These are phyloP conservation scores for Menidia menidia DNA, from an alignment of 2,797 vertebrate species.

Conservation along the genomic window DNA sequence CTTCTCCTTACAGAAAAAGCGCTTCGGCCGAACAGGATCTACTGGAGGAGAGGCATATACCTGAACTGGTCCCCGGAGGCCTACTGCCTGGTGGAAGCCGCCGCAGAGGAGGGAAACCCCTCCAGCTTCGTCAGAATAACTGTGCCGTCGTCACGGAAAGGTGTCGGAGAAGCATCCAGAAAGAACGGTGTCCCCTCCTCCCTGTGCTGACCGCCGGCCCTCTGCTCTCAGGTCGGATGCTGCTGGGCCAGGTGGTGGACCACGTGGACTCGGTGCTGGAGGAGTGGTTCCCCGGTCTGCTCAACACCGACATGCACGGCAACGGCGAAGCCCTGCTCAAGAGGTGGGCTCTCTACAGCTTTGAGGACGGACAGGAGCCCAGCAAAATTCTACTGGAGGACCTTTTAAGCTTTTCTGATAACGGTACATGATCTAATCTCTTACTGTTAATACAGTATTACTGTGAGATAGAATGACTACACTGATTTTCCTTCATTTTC, in stretches of 20 bases:
- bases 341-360: conserved; percentile 96
- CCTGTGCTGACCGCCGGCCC: neutral
- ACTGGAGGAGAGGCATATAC: conserved; percentile 95
- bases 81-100: conserved; percentile 93
- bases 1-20: conserved; percentile 80
- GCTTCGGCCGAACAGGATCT: conserved; percentile 89
- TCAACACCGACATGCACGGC: conserved; percentile 92
- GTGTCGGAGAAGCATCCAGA: conserved; percentile 62
- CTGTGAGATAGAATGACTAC: neutral
- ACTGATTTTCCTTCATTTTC: too few species aligned
- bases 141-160: conserved; percentile 93
- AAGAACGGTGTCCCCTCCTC: neutral
- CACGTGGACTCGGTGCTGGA: conserved; percentile 97
- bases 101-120: conserved; percentile 80
- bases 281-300: conserved; percentile 95
- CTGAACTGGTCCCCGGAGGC: conserved; percentile 95
- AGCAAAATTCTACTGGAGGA: conserved; percentile 92
- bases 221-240: conserved; percentile 84
- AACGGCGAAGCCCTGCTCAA: conserved; percentile 93
- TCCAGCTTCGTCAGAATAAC: conserved; percentile 94
- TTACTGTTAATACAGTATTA: neutral
- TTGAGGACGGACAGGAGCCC: conserved; percentile 88
- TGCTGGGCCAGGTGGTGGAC: conserved; percentile 96
- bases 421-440: conserved; percentile 75
- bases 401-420: conserved; percentile 86